Percentiles rank a stretch among this genome's conserved stretches.
phyloP scores from a whole-genome alignment of 2,888 invertebrate genomes.

The Hyles lineata region DNA sequence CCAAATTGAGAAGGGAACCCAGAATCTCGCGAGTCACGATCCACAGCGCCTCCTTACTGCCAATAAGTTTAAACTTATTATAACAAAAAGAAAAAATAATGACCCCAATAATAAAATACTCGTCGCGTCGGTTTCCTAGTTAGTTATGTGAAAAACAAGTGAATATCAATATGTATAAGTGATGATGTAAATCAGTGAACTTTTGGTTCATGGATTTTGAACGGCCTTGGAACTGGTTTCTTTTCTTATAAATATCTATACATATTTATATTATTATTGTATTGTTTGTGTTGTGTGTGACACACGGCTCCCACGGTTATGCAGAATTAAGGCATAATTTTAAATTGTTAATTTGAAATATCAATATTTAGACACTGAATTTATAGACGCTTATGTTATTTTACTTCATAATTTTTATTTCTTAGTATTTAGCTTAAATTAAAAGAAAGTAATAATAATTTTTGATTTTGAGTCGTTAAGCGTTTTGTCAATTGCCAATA shows the following conservation, averaged over 20 bases:
- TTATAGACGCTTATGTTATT: too few species aligned
- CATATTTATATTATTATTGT: slow-evolving; percentile 19
- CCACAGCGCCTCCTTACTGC: not conserved
- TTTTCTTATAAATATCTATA: slow-evolving; percentile 3
- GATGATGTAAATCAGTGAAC: slow-evolving; percentile 9
- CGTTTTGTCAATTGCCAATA: not conserved
- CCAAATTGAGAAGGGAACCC: too few species aligned
- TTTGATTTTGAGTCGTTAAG: too few species aligned
- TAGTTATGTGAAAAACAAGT: not conserved
- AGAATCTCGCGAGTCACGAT: too few species aligned
- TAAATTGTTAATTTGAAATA: not conserved
- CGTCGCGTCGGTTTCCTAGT: not conserved
- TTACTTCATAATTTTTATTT: too few species aligned
- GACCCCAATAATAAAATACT: too few species aligned
- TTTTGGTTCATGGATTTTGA: slow-evolving; percentile 12
- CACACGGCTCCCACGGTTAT: not conserved
- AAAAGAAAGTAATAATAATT: too few species aligned
- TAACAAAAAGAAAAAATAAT: not conserved
- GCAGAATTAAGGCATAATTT: not conserved
- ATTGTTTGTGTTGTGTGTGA: not conserved
- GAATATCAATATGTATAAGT: slow-evolving; percentile 12
- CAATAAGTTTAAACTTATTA: not conserved
- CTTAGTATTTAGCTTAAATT: too few species aligned
- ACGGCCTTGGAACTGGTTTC: slow-evolving; percentile 18
- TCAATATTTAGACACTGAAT: too few species aligned